phyloP scores from a whole-genome alignment of 2,888 invertebrate genomes.

The Slavum lentiscoides region DNA sequence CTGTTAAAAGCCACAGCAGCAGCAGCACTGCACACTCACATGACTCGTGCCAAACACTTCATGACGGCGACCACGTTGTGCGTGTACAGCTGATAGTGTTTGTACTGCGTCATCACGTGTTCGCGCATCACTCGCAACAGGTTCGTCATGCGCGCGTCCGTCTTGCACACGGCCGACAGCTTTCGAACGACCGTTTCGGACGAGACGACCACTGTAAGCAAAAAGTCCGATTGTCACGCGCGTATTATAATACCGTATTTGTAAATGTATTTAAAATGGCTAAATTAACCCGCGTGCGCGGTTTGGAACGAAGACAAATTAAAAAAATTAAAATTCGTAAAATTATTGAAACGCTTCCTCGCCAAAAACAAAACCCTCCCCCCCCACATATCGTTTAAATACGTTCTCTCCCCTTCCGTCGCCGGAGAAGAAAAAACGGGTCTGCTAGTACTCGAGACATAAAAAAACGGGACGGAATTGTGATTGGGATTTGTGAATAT shows the following conservation, averaged over 20 bases:
- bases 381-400: neutral
- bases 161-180: constrained; percentile 4
- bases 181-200: constrained; percentile 28
- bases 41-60: constrained; percentile 19
- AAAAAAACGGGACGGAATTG: too few relatives aligned
- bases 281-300: too few relatives aligned
- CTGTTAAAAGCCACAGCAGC: too few relatives aligned
- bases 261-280: too few relatives aligned
- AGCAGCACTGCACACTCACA: constrained; percentile 17
- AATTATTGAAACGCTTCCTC: too few relatives aligned
- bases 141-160: constrained; percentile 9
- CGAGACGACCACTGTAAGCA: constrained; percentile 24
- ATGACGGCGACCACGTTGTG: constrained; percentile 30
- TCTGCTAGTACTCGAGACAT: too few relatives aligned
- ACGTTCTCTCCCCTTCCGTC: too few relatives aligned
- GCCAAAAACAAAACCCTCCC: too few relatives aligned
- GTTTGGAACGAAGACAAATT: too few relatives aligned
- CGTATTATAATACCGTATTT: neutral
- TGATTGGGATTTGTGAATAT: too few relatives aligned
- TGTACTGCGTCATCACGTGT: constrained; percentile 50
- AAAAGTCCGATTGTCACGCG: neutral
- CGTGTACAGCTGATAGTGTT: constrained; percentile 41
- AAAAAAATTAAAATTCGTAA: too few relatives aligned
- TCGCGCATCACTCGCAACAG: constrained; percentile 39
- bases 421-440: too few relatives aligned